A percentile compares a stretch with the other conserved stretches of the same genome.
phyloP scores from a whole-genome alignment of 2,797 vertebrate species.

The Heliangelus exortis region DNA sequence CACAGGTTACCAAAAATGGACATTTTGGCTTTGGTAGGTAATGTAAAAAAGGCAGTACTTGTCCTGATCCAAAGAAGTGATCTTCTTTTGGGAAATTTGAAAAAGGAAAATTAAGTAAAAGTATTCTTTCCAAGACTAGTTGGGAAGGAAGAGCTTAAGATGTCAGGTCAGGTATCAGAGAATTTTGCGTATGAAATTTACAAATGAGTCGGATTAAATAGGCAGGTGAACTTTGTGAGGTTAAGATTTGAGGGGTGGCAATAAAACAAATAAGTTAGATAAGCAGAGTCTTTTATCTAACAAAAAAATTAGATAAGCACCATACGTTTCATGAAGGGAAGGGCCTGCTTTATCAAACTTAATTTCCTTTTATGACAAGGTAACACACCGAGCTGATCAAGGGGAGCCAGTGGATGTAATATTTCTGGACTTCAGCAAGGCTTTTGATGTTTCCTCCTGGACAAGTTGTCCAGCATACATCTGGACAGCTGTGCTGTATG shows the following conservation, averaged over 20 bases:
- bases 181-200: neutral
- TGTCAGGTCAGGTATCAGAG: neutral
- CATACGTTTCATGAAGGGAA: too few relatives aligned
- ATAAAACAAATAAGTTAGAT: neutral
- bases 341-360: too few relatives aligned
- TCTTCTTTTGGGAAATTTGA: neutral
- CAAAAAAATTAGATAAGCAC: too few relatives aligned
- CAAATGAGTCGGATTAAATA: neutral
- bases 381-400: too few relatives aligned
- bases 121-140: neutral
- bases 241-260: neutral
- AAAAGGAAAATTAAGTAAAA: neutral
- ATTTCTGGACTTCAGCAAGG: too few relatives aligned
- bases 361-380: too few relatives aligned
- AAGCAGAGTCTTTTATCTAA: neutral
- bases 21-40: neutral
- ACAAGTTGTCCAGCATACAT: too few relatives aligned
- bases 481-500: too few relatives aligned
- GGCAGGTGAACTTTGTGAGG: neutral
- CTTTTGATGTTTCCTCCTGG: too few relatives aligned
- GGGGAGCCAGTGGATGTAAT: too few relatives aligned
- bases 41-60: neutral
- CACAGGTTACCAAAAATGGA: neutral
- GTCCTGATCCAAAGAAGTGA: neutral
- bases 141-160: neutral